Percentiles rank a stretch among this genome's conserved stretches.
Evolutionary conservation across 2,113 vertebrate genomes (phyloP).

Genomic region (Empidonax traillii): DNA sequence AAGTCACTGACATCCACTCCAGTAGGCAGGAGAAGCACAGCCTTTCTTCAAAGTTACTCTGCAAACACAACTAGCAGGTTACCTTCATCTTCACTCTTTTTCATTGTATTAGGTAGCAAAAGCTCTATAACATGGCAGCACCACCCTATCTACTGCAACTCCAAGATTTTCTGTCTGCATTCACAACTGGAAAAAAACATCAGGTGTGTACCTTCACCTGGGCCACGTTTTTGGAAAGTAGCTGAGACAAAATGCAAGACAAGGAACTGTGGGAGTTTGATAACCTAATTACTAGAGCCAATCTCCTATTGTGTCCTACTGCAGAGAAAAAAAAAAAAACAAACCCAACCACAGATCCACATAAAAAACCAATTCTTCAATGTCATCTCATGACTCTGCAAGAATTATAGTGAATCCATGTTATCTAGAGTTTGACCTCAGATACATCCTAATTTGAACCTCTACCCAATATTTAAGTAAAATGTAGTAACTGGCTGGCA

Average conservation of each 20-base stretch:
- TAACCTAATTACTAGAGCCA: not conserved
- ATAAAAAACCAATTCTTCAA: not conserved
- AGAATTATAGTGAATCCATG: not conserved
- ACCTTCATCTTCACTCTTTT: not conserved
- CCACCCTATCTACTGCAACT: not conserved
- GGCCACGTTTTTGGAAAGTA: not conserved
- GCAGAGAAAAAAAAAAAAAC: not conserved
- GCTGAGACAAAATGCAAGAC: not conserved
- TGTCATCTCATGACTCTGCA: not conserved
- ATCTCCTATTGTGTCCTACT: not conserved
- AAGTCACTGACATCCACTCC: rapidly evolving
- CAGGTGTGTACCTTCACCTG: not conserved
- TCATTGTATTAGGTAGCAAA: not conserved
- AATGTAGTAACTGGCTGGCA: not conserved
- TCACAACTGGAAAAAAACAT: not conserved
- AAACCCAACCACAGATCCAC: rapidly evolving
- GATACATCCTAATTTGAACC: not conserved
- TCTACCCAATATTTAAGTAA: not conserved
- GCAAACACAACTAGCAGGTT: not conserved
- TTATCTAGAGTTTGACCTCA: not conserved
- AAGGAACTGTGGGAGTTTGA: not conserved
- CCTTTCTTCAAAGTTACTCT: not conserved
- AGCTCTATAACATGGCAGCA: not conserved
- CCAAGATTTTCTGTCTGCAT: not conserved
- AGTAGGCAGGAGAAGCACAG: not conserved